These are phyloP conservation scores for Lipophrys pholis DNA, from an alignment of 2,113 vertebrate genomes.

Conservation along the genomic window DNA sequence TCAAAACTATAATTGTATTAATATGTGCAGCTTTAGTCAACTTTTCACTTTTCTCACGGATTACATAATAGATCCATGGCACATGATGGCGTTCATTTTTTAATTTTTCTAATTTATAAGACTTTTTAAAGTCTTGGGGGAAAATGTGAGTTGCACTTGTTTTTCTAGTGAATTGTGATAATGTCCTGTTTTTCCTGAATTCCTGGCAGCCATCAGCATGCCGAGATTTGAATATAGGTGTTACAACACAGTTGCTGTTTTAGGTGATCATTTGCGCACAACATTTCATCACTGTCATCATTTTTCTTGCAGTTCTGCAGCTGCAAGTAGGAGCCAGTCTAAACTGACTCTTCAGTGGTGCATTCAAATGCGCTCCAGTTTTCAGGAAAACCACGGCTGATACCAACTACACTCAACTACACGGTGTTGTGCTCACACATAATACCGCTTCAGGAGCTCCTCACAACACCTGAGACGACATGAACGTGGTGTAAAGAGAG, in stretches of 20 bases:
- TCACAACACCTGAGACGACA: constrained; percentile 2
- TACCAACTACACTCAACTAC: neutral
- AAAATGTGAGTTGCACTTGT: neutral
- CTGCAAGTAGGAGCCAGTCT: constrained; percentile 30
- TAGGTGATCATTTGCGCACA: constrained; percentile 13
- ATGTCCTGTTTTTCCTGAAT: neutral
- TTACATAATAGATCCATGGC: too few species aligned
- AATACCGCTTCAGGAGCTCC: neutral
- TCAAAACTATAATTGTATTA: too few species aligned
- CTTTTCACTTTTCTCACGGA: too few species aligned
- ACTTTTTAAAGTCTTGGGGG: too few species aligned
- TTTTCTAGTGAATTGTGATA: neutral
- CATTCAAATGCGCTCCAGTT: constrained; percentile 24
- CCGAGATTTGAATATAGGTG: neutral
- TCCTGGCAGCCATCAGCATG: constrained; percentile 4
- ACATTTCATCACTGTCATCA: constrained; percentile 15
- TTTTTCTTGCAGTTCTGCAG: neutral
- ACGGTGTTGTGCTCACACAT: neutral
- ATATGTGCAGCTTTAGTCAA: too few species aligned
- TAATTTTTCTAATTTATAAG: too few species aligned
- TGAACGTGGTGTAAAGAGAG: constrained; percentile 15
- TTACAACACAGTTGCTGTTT: constrained; percentile 19
- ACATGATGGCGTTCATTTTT: too few species aligned
- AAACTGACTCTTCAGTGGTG: constrained; percentile 28
- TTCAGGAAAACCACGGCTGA: neutral